These are phyloP conservation scores for Onychomys leucogaster DNA, from an alignment of 2,797 vertebrate species.

Conservation along the genomic window DNA sequence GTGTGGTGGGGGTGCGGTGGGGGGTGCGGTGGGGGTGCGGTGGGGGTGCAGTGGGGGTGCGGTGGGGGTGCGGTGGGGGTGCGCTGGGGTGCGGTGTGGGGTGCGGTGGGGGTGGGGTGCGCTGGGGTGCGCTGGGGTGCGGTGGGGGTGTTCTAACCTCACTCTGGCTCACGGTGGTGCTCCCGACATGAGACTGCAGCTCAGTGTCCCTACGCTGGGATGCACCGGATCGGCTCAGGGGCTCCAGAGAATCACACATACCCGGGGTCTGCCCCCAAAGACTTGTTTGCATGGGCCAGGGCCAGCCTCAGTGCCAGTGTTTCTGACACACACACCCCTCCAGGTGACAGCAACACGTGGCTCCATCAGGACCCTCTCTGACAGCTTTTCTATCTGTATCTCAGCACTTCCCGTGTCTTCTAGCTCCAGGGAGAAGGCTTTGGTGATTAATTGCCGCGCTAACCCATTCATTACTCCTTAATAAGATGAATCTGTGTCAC, in stretches of 20 bases:
- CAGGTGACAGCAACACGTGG: accelerated
- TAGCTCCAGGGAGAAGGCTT: background rate
- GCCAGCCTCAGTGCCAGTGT: too few species aligned
- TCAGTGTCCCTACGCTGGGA: accelerated
- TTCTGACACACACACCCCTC: background rate
- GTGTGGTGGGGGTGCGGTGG: too few species aligned
- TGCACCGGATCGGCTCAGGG: accelerated
- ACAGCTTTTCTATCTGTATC: background rate
- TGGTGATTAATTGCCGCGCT: background rate
- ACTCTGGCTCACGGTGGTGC: background rate
- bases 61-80: too few species aligned
- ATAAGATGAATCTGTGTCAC: slow-evolving; percentile 46
- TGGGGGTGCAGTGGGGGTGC: too few species aligned
- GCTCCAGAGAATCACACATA: background rate
- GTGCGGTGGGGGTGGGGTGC: too few species aligned
- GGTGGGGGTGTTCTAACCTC: background rate
- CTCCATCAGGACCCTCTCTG: background rate
- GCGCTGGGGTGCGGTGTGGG: too few species aligned
- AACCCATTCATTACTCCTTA: slow-evolving; percentile 40
- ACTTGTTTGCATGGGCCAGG: too few species aligned
- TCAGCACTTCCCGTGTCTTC: accelerated
- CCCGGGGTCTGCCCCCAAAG: background rate
- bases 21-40: too few species aligned
- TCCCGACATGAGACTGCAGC: accelerated
- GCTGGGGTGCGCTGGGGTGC: too few species aligned